These are phyloP conservation scores for Catostomus latipinnis DNA, from an alignment of 2,797 vertebrate species.

Conservation along the genomic window DNA sequence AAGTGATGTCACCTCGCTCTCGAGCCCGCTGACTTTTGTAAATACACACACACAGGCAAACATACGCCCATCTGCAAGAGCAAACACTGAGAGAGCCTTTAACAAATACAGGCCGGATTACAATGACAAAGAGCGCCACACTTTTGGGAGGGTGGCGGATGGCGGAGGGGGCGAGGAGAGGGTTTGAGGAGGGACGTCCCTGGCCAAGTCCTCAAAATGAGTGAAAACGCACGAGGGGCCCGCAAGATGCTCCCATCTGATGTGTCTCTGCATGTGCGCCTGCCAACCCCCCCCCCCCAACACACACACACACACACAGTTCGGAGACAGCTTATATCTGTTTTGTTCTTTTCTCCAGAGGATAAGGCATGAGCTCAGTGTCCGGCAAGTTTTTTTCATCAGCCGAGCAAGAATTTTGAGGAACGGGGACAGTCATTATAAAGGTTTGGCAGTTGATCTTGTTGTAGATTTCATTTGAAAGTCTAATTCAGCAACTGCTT, in stretches of 20 bases:
- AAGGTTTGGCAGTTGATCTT: conserved; percentile 86
- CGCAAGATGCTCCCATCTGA: conserved; percentile 77
- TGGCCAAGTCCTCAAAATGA: conserved; percentile 78
- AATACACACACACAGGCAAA: conserved; percentile 79
- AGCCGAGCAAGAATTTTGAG: conserved; percentile 80
- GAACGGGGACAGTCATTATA: conserved; percentile 81
- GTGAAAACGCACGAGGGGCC: conserved; percentile 78
- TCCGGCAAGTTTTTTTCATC: conserved; percentile 71
- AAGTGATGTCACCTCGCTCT: conserved; percentile 90
- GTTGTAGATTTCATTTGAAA: conserved; percentile 87
- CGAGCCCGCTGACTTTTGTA: conserved; percentile 95
- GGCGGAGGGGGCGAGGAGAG: conserved; percentile 72
- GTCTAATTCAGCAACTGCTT: conserved; percentile 83
- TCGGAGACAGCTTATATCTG: conserved; percentile 75
- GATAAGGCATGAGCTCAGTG: conserved; percentile 80
- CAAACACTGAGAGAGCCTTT: conserved; percentile 96
- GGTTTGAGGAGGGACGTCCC: conserved; percentile 35
- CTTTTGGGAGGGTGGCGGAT: conserved; percentile 79
- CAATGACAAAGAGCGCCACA: conserved; percentile 99
- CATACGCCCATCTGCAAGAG: conserved; percentile 75
- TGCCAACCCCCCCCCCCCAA: conserved; percentile 1
- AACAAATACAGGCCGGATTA: conserved; percentile 98
- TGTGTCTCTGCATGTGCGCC: conserved; percentile 47
- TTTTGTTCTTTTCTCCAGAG: conserved; percentile 70
- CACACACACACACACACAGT: background rate